These are phyloP conservation scores for Apodemus sylvaticus DNA, from an alignment of 2,113 vertebrate genomes.

Conservation along the genomic window DNA sequence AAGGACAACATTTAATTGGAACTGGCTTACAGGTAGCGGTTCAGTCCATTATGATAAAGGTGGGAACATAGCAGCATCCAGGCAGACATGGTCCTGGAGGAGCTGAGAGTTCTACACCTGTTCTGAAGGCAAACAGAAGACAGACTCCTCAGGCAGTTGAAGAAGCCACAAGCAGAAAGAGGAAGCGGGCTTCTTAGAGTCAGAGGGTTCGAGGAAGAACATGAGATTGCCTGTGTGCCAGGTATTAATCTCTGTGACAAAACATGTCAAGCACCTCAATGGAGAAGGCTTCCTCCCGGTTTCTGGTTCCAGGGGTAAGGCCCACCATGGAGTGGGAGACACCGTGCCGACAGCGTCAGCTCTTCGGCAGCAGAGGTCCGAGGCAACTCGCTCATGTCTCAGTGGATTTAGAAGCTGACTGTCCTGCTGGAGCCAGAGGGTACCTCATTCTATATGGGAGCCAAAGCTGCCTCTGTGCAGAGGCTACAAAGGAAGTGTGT, in stretches of 20 bases:
- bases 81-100: too few species aligned
- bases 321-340: not conserved
- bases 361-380: not conserved
- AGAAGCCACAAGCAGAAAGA: not conserved
- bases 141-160: too few species aligned
- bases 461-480: not conserved
- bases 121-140: too few species aligned
- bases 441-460: not conserved
- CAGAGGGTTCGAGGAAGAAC: not conserved
- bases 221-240: not conserved
- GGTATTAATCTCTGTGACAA: too few species aligned
- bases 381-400: not conserved
- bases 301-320: too few species aligned
- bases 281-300: not conserved
- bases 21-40: too few species aligned
- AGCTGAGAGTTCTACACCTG: too few species aligned
- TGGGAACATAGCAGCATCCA: too few species aligned
- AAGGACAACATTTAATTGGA: too few species aligned
- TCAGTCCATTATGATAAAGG: too few species aligned
- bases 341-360: not conserved
- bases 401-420: not conserved
- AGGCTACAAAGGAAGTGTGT: not conserved
- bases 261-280: not conserved
- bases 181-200: not conserved
- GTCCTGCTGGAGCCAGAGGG: not conserved